Evolutionary conservation across 2,797 vertebrate species (phyloP).

Genomic region (Hipposideros larvatus): DNA sequence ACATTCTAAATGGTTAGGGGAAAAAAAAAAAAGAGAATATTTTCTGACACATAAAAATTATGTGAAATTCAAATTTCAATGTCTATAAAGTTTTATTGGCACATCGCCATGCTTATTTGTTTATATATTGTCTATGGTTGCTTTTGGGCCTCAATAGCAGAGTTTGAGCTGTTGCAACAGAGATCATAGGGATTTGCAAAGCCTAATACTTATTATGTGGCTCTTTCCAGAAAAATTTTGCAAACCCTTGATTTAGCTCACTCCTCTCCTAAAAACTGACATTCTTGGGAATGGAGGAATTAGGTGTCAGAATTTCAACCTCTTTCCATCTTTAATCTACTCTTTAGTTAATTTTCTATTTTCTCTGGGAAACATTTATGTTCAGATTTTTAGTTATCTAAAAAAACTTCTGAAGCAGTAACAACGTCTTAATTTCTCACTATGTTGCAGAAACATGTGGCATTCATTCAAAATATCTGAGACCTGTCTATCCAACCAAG

Average conservation of each 20-base stretch:
- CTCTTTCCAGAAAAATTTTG: neutral
- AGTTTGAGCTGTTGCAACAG: neutral
- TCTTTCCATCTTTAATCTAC: neutral
- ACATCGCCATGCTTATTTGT: neutral
- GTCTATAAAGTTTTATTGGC: neutral
- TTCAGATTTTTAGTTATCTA: neutral
- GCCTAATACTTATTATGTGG: neutral
- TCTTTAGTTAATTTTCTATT: neutral
- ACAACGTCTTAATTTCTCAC: slow-evolving; percentile 59
- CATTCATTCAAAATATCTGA: slow-evolving; percentile 90
- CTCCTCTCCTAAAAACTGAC: neutral
- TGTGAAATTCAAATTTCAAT: neutral
- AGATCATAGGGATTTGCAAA: neutral
- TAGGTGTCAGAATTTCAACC: neutral
- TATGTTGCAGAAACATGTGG: slow-evolving; percentile 89
- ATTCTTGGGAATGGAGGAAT: neutral
- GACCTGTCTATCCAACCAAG: slow-evolving; percentile 90
- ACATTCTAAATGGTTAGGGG: neutral
- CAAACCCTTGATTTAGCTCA: neutral
- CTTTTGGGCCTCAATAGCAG: neutral
- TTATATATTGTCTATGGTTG: neutral
- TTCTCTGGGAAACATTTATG: neutral
- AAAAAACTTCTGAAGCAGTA: neutral
- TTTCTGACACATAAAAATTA: neutral
- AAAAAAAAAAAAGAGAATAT: neutral